Evolutionary conservation across 2,113 vertebrate species (phyloP).

Genomic region (Anguilla rostrata): DNA sequence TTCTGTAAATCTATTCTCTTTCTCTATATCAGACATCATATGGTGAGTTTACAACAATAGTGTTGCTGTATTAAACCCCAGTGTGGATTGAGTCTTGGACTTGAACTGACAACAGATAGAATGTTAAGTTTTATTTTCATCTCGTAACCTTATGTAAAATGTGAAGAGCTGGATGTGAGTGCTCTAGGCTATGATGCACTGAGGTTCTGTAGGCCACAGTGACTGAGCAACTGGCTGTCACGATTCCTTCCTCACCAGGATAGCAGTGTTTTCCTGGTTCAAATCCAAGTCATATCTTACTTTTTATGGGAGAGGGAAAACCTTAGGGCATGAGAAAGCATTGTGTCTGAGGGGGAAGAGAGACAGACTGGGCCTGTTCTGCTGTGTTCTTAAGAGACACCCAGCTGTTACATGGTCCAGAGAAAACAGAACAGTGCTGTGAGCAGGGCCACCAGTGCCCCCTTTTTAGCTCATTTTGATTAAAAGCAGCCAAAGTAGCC

Average conservation of each 20-base stretch:
- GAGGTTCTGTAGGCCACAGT: background rate
- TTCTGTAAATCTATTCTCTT: no score
- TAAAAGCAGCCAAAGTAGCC: constrained; percentile 23
- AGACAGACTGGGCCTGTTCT: background rate
- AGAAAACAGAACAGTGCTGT: background rate
- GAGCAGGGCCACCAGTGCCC: constrained; percentile 42
- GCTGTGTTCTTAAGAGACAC: no score
- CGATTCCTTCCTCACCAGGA: background rate
- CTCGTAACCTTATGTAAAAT: background rate
- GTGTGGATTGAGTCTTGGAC: no score
- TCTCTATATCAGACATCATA: no score
- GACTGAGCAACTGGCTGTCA: background rate
- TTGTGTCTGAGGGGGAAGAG: background rate
- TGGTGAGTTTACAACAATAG: no score
- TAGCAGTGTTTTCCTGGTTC: background rate
- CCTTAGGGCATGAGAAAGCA: background rate
- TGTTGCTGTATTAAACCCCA: no score
- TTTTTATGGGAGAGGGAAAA: background rate
- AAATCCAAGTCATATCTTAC: background rate
- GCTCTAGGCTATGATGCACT: background rate
- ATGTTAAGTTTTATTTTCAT: background rate
- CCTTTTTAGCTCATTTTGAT: constrained; percentile 25
- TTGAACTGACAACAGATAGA: no score
- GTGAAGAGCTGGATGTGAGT: background rate
- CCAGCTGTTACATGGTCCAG: background rate